Base-by-base conservation (phyloP, 2,888 invertebrate genomes). In the Acrobasis consociella region DNA sequence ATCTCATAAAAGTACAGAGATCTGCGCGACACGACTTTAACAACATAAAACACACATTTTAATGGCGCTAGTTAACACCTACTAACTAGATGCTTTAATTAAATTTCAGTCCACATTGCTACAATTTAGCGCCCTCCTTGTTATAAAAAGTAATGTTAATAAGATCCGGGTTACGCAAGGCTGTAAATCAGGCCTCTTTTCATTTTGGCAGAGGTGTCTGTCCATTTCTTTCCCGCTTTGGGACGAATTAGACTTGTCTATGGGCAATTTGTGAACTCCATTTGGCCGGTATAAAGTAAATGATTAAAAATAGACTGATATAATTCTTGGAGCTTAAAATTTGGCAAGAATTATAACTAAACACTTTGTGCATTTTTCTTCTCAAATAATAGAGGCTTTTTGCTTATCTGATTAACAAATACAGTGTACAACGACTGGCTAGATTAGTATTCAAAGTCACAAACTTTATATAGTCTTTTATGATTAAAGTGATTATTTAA, bases 91-190 rank as follows among this genome's bases (percentile, higher is more conserved):
- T 80, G 79, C 82, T 91, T 91, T 89, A 91, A 90, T 91, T 90
- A 90, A 91, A 90, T 86, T 89, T 86, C 83, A 81, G 78, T 85
- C 84, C 81, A 85, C 89, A 86, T 81, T 90, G 87, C 87, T 83
- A 85, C 91, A 87, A 88, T 88, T 90, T 88, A 90, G 83, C 84
- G 79, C 82, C 81, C 76, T 76, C 77, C 75, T 77, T 85, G 86
- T 86, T 90, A 89, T 91, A 89, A 91, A 91, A 91, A 89, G 90
- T 89, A 87, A 91, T 89, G 89, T 88, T 91, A 89, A 90, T 90
- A 91, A 91, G 89, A 87, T 81, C 85, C 83, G 72, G 79, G 81
- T 89, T 86, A 83, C 87, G 85, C 86, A 78, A 60, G 76, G 84
- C 75, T 82, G 83, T 91, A 91, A 91, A 91, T 91, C 91, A 91